Percentiles rank a stretch among this genome's conserved stretches.
phyloP scores from a whole-genome alignment of 1,140 invertebrate genomes.

The Ditylenchus dipsaci region DNA sequence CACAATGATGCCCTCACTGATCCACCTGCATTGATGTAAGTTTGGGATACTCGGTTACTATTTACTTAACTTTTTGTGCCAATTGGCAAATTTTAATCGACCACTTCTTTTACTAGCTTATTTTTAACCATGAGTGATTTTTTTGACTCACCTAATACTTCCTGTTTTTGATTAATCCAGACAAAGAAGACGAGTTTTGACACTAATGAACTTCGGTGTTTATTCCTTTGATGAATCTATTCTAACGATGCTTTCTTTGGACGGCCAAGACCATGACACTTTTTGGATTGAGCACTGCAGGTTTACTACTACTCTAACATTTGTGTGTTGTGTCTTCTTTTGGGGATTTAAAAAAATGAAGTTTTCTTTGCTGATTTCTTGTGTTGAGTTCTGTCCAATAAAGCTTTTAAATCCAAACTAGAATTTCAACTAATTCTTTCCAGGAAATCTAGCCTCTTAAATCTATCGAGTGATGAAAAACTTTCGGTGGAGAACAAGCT shows the following conservation, averaged over 20 bases:
- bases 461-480: constrained; percentile 50
- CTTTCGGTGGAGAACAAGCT: constrained; percentile 46
- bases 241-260: constrained; percentile 48
- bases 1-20: constrained; percentile 35
- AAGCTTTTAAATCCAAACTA: not conserved
- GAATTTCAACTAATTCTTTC: constrained; percentile 12
- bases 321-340: not conserved
- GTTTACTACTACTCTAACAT: constrained; percentile 14
- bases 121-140: constrained; percentile 12
- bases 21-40: constrained; percentile 43
- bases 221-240: constrained; percentile 53
- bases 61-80: not conserved
- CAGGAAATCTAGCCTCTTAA: constrained; percentile 45
- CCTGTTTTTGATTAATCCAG: constrained; percentile 30
- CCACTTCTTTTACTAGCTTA: not conserved
- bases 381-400: not conserved
- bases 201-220: constrained; percentile 52
- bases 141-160: not conserved
- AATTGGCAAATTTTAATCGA: constrained; percentile 3
- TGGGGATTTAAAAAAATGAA: not conserved
- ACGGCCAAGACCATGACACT: constrained; percentile 42
- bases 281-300: constrained; percentile 50
- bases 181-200: constrained; percentile 53
- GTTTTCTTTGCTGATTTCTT: not conserved
- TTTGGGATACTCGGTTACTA: not conserved